Evolutionary conservation across 2,113 vertebrate genomes (phyloP), one percentile per base, ranked within the genome.

Genomic region (Cochlearius cochlearius): DNA sequence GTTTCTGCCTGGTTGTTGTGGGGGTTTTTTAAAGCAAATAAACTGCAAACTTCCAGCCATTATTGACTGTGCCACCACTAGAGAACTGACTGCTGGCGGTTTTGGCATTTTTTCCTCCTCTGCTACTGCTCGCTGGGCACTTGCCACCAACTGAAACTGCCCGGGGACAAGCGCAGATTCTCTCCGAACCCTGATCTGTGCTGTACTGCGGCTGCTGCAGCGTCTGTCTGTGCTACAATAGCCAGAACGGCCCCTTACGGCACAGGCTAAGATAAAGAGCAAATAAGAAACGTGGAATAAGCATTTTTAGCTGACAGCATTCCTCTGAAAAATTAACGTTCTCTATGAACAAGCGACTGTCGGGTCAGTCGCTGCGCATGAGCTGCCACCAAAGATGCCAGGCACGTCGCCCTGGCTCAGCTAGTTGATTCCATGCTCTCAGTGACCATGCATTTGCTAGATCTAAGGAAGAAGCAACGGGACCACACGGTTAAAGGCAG

Each of bases 221-320:
- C 7, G 1, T 15, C 36, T 39, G 6, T 1, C 3, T 27, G 38
- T 10, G 11, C 60, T 22, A 38, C 53, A 41, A 38, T 0, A 63
- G 4, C 26, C 72, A 59, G 22, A 59, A 13, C 22, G 20, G 53
- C 43, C 60, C 67, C n/a, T 64, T 26, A 58, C 1, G 2, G 26
- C 5, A 66, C 38, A 25, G 20, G 45, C 32, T 47, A 45, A 72
- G 23, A 27, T 8, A 68, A 75, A 1, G 2, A 52, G 49, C 25
- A 78, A 74, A 52, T 7, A 56, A 77, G 45, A 38, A 78, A 49
- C 1, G 16, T 7, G n/a, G 64, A 66, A 10, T 6, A 60, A 47
- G 18, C 38, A 32, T 8, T 74, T 88, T n/a, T 15, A 50, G 64
- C 16, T 39, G 68, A 36, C 16, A 32, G 49, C 9, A 45, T 62